Base-by-base conservation (phyloP, 2,797 vertebrate genomes). In the Fistularia commersonii region DNA sequence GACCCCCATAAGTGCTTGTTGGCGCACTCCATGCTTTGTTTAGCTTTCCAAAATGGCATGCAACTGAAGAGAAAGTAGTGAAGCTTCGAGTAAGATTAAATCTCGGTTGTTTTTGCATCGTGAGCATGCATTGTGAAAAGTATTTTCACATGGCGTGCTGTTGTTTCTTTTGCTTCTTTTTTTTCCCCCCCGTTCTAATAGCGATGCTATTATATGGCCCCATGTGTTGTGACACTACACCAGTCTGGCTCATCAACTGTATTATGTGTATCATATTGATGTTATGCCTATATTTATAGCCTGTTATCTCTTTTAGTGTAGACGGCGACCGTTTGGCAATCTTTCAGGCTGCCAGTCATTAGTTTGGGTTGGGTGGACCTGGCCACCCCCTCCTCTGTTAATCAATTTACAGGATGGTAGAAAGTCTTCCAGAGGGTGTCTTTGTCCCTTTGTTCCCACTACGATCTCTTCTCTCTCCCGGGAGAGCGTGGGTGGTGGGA, bases 361-460 rank as follows among this genome's bases (percentile, higher is more conserved):
- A 58, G 70, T 83, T 82, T 76, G 63, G 63, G 69, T 70, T 79
- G 68, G 48, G 53, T 74, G 69, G 77, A 75, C 64, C 62, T 64
- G 63, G 75, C 70, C 74, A 66, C 64, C 73, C 74, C 74, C 61
- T 76, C 61, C 52, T 54, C 74, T 77, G 82, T 87, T 88, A 90
- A 90, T 90, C 88, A 91, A 87, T 90, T 88, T 90, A 83, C 77
- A 80, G 79, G 68, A 80, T 76, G 79, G 79, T 83, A 77, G 82
- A 84, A 89, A 87, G 82, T 87, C 86, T 85, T 79, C 66, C 69
- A 75, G 82, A 78, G 71, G 76, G 77, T 79, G 82, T 89, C 82
- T 88, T 86, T 87, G 85, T 89, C 85, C 87, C 87, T 87, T 90
- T 89, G 87, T 89, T 87, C 79, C 77, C 66, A 72, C 79, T 74